A percentile compares a stretch with the other conserved stretches of the same genome.
These are phyloP conservation scores for Acipenser oxyrinchus DNA, from an alignment of 2,797 vertebrate genomes.

Conservation along the genomic window DNA sequence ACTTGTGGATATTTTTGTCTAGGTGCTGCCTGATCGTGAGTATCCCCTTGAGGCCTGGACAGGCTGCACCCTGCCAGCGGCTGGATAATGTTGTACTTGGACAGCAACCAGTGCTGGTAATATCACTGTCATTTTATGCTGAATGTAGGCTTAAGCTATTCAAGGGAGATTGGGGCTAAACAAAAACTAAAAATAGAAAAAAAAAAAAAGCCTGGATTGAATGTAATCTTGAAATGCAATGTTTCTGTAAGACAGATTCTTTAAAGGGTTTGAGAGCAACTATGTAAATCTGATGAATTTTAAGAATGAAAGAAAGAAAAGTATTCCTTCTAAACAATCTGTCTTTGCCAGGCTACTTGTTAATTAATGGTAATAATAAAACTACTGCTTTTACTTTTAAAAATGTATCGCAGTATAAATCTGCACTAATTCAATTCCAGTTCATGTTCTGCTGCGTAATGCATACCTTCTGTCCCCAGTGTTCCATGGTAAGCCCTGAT, in stretches of 20 bases:
- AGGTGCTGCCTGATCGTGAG: background rate
- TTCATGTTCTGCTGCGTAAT: no score
- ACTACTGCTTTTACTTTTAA: no score
- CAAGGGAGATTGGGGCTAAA: background rate
- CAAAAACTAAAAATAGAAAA: background rate
- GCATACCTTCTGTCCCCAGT: no score
- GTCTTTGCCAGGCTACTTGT: background rate
- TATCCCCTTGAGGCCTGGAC: background rate
- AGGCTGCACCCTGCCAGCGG: background rate
- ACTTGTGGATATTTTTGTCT: no score
- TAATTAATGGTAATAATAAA: background rate
- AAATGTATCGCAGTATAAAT: no score
- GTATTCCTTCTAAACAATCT: background rate
- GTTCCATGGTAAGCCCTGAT: no score
- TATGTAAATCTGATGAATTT: background rate
- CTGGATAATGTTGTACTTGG: background rate
- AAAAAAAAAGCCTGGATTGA: background rate
- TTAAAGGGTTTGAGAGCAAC: constrained; percentile 1
- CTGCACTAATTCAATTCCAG: no score
- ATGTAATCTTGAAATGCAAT: background rate
- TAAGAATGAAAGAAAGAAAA: background rate
- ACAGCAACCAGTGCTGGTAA: background rate
- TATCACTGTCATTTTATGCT: background rate
- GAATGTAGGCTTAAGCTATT: background rate
- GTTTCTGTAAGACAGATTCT: background rate